Evolutionary conservation across 2,888 invertebrate species (phyloP).

Genomic region (Polylopha cassiicola): DNA sequence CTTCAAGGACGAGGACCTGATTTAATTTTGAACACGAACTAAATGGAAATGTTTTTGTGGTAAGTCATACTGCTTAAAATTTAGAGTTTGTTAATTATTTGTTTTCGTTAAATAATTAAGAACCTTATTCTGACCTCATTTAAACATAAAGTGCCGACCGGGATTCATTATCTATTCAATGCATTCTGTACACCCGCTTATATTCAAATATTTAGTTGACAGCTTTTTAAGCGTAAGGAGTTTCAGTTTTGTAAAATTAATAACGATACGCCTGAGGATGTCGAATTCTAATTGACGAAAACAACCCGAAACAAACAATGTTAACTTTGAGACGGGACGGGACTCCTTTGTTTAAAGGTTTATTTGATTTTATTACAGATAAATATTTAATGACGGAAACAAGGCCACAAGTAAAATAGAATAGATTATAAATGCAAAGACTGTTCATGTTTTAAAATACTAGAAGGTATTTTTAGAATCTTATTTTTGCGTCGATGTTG

Average conservation of each 20-base stretch:
- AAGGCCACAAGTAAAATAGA: not conserved
- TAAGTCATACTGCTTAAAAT: no score
- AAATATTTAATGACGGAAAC: conserved; percentile 8
- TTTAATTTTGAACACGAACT: no score
- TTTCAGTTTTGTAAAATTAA: not conserved
- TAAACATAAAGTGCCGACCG: no score
- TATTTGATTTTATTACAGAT: conserved; percentile 13
- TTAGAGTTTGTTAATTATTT: no score
- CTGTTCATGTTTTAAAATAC: no score
- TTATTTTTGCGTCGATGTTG: conserved; percentile 5
- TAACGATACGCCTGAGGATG: conserved; percentile 23
- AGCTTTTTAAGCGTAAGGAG: not conserved
- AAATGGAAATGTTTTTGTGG: no score
- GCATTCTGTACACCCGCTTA: no score
- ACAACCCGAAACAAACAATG: conserved; percentile 33
- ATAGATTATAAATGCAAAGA: not conserved
- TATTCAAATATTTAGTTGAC: no score
- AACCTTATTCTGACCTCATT: no score
- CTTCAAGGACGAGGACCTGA: no score
- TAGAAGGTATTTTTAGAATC: not conserved
- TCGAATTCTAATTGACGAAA: conserved; percentile 37
- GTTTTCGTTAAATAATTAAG: no score
- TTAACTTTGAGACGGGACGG: conserved; percentile 36
- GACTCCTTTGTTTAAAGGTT: conserved; percentile 31
- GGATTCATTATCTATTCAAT: no score